Evolutionary conservation across 1,140 invertebrate species (phyloP).

Genomic region (Musca domestica): DNA sequence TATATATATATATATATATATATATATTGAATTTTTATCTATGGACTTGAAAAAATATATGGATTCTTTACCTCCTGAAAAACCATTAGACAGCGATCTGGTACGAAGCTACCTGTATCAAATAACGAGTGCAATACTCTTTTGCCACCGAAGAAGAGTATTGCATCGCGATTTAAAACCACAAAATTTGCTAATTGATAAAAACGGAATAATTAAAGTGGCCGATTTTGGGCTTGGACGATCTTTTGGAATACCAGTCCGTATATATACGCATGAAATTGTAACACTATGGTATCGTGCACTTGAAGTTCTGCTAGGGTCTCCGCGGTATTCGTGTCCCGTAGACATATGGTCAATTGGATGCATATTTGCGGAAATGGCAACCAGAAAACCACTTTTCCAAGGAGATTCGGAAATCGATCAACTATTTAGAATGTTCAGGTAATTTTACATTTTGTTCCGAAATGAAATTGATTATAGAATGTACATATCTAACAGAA

Average conservation of each 20-base stretch:
- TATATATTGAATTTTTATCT: conserved; percentile 96
- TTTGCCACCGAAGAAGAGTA: conserved; percentile 91
- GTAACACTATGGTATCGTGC: conserved; percentile 99
- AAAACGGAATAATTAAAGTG: conserved; percentile 85
- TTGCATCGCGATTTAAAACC: conserved; percentile 97
- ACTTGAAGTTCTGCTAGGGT: conserved; percentile 93
- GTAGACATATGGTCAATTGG: conserved; percentile 97
- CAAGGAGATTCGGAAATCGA: conserved; percentile 96
- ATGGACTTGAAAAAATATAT: conserved; percentile 99
- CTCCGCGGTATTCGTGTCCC: conserved; percentile 84
- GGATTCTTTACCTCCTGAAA: conserved; percentile 75
- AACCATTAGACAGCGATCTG: conserved; percentile 66
- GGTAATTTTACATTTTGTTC: conserved; percentile 55
- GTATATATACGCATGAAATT: conserved; percentile 98
- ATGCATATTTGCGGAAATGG: conserved; percentile 95
- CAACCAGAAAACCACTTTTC: conserved; percentile 84
- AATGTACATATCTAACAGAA: too few relatives aligned
- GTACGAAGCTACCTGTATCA: conserved; percentile 67
- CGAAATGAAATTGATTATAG: too few relatives aligned
- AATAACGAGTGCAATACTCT: conserved; percentile 90
- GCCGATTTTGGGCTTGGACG: conserved; percentile 98
- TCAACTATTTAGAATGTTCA: conserved; percentile 90
- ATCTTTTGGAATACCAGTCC: conserved; percentile 88
- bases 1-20: too few relatives aligned
- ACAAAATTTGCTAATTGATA: conserved; percentile 96